Evolutionary conservation across 2,797 vertebrate genomes (phyloP), one percentile per base, ranked within the genome.

Genomic region (Gobionotothen gibberifrons): DNA sequence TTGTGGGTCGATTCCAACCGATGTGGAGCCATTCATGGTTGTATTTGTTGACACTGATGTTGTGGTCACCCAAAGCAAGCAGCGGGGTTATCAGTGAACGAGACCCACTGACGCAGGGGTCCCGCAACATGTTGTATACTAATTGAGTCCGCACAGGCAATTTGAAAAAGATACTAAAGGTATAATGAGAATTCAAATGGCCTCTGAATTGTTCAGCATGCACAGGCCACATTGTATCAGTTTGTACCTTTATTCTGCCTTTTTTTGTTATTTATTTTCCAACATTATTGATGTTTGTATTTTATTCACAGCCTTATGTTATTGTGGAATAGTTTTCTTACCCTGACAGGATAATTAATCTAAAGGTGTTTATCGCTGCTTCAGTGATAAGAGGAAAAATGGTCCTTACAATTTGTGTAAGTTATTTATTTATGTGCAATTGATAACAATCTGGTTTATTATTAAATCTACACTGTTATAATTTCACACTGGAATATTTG

Each of bases 61-160:
- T 85, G 87, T 81, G 77, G 85, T 84, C 84, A 82, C 47, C 86
- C 89, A 87, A 84, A 91, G 83, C 79, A 90, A 91, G 88, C 87
- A 56, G 54, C 47, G 3, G 76, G 93, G 93, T 95, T 94, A 94
- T 95, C 93, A 68, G 85, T 56, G 70, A 90, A 87, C 72, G 85
- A 93, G 93, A 93, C 93, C 90, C 91, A 74, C 86, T 92, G 93
- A 87, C 93, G 90, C 90, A 83, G 76, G 55, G 62, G 43, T 82
- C 74, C 67, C 59, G 56, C 43, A 9, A 68, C 72, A 70, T 79
- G 86, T 76, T 84, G 68, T 85, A 72, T 26, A 39, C 88, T 91
- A 90, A 89, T 84, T 90, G 80, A 91, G 69, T 83, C 74, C 70
- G 79, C 63, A 17, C 58, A 13, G 47, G 68, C 73, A 76, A 85